Evolutionary conservation across 1,140 invertebrate genomes (phyloP), one percentile per base, ranked within the genome.

Genomic region (Caenorhabditis inopinata): DNA sequence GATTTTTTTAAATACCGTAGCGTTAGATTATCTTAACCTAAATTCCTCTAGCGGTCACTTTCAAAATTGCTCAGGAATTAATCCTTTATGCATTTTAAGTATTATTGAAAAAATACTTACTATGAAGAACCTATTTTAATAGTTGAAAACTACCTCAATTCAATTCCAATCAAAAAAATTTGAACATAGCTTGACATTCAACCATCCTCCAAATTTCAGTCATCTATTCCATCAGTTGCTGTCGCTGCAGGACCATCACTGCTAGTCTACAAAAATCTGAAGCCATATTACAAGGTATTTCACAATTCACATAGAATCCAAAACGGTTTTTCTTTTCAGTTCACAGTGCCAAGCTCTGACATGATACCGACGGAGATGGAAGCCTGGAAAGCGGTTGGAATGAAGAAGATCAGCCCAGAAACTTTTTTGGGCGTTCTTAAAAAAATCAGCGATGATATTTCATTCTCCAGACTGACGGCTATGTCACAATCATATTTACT

Each of bases 181-280:
- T n/a, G n/a, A n/a, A n/a, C n/a, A n/a, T n/a, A n/a, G n/a, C n/a
- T n/a, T n/a, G n/a, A n/a, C n/a, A 42, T 42, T 14, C 38, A 42
- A 5, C 38, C 5, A 42, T 42, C 14, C 14, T 32, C n/a, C 45
- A 7, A 35, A 14, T 42, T 73, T 73, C 46, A 74, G 73, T 25
- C 35, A 9, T 12, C 74, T n/a, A 35, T 80, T 16, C 79, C 79
- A 53, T 78, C 73, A 3, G 18, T 80, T 2, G 79, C 79, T 29
- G 68, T 80, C 18, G 79, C 73, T 0, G 35, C 79, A 9, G 79
- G 79, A 38, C 29, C 79, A 18, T 29, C 79, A 1, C 45, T 80
- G 9, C 27, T 80, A 11, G 46, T 80, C 12, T 80, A 48, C 74
- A 80, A 80, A 47, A 78, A 76, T 23, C 21, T 80, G 42, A 80